Conservation (phyloP, 1,140 invertebrate genomes). For the Planococcus citri region DNA sequence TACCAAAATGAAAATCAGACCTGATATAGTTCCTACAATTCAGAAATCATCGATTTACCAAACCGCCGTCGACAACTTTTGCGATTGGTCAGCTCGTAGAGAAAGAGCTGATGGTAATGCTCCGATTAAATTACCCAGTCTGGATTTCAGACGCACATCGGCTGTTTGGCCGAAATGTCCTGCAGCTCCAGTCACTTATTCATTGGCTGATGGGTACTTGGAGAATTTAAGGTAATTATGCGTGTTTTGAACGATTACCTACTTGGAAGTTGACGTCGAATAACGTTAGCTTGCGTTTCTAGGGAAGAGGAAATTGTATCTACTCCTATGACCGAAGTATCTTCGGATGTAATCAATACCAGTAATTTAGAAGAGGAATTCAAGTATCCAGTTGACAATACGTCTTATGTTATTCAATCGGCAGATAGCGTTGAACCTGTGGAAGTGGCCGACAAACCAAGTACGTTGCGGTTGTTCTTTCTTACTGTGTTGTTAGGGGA, state of each 20-base stretch:
- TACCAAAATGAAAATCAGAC: not conserved
- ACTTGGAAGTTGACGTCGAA: not conserved
- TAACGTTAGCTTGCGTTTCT: not conserved
- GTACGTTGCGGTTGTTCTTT: no score
- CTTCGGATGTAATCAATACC: not conserved
- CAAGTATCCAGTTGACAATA: not conserved
- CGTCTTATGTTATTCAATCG: not conserved
- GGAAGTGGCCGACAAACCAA: not conserved
- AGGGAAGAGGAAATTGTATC: conserved; percentile 2
- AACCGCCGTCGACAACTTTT: not conserved
- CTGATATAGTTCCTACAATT: not conserved
- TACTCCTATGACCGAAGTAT: not conserved
- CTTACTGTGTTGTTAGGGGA: not conserved
- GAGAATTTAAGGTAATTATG: conserved; percentile 8
- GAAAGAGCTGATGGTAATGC: not conserved
- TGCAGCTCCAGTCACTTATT: not conserved
- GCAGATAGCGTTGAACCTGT: not conserved
- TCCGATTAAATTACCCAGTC: not conserved
- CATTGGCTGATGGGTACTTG: not conserved
- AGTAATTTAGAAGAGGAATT: conserved; percentile 10
- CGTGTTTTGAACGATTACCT: not conserved
- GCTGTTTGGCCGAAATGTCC: not conserved
- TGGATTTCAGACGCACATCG: not conserved
- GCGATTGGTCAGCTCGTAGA: not conserved
- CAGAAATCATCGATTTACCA: not conserved